Base-by-base conservation (phyloP, 2,797 vertebrate species). In the Centroberyx gerrardi region DNA sequence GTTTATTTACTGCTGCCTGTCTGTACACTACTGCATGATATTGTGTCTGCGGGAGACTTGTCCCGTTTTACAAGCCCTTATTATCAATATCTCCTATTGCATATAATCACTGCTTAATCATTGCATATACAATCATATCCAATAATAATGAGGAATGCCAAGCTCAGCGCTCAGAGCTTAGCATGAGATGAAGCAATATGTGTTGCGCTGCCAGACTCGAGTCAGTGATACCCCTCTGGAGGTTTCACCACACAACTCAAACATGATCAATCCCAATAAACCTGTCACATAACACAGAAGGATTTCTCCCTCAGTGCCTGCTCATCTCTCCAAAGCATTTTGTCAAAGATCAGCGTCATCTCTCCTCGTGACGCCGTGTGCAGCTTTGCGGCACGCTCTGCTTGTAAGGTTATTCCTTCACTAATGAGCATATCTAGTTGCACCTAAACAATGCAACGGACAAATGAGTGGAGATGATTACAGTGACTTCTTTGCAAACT, bases 221-320 rank as follows among this genome's bases (percentile, higher is more conserved):
- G 86, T 89, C 86, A 88, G 83, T 62, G 81, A 90, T 86, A 88
- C 82, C 74, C 64, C 83, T 92, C 87, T 33, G 36, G 85, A 90
- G 86, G 79, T 80, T 88, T 88, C 72, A 87, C 81, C 90, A 72
- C 85, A 87, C 87, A 92, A 83, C 80, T 91, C 83, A 88, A 90
- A 91, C 83, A 90, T 78, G 79, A 93, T 89, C 80, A 84, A 76
- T 92, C 77, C 75, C 74, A 88, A 89, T 90, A 88, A 90, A 92
- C 68, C 76, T 91, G 90, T 91, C 91, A 89, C 60, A 53, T 65
- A 54, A 70, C 13, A 15, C 74, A 86, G 73, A 82, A 58, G 67
- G 76, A 81, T 80, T 84, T 87, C 79, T 82, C 77, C 40, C 68
- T 87, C 46, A 18, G 44, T 62, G 68, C 31, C 61, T 80, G 73